Base-by-base conservation (phyloP, 1,140 invertebrate genomes). In the Drosophila repleta region DNA sequence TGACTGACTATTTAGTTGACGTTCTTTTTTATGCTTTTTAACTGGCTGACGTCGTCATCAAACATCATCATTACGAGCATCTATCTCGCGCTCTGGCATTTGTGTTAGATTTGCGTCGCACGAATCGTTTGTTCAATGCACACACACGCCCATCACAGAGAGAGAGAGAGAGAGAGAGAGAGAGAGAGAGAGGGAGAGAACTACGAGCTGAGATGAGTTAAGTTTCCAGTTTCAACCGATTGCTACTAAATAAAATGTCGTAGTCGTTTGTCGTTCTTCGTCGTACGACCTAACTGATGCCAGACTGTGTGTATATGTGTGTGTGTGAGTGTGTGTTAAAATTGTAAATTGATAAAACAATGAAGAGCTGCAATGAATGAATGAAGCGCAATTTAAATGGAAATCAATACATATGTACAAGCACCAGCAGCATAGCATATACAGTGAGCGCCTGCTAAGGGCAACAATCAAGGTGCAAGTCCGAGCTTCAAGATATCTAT, bases 281-380 rank as follows among this genome's bases (percentile, higher is more conserved):
- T 17, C 20, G 24, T n/a, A 52, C 56, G 55, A 60, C 49, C 72
- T 41, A 65, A 64, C 74, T 62, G 45, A n/a, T 46, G 45, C 75
- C 57, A 60, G 41, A 37, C 35, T 57, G 20, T 58, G 7, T 66
- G 41, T 65, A 13, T 61, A n/a, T 46, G 39, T 41, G n/a, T 41
- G 39, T 43, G 39, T 41, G 13, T 17, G 73, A 20, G 11, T 70
- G 53, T 63, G 76, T 65, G 82, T 63, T 85, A 77, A 85, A 85
- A 87, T 85, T 85, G 77, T 87, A 87, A 85, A 85, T 85, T 85
- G 85, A 88, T 88, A 87, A 87, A 79, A 75, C 72, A 78, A 77
- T 67, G 64, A 66, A 78, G 61, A 48, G 63, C 48, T 74, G 74
- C 76, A 70, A 82, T 81, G 71, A 81, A 82, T 81, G 81, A 84